A percentile compares a stretch with the other conserved stretches of the same genome.
Evolutionary conservation across 1,140 invertebrate species (phyloP).

Genomic region (Drosophila ambigua): DNA sequence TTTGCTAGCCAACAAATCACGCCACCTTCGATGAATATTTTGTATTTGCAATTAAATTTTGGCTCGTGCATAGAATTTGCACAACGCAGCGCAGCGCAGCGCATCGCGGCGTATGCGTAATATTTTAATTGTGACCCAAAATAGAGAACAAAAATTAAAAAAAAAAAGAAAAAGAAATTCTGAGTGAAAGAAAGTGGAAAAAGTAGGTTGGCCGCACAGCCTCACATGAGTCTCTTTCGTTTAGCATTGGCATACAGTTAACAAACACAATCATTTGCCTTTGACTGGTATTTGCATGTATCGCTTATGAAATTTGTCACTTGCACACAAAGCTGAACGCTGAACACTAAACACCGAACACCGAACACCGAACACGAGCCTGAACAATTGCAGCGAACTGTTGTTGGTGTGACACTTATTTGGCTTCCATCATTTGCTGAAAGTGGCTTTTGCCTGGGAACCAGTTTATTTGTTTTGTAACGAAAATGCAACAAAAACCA

Average conservation of each 20-base stretch:
- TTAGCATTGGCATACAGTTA: constrained; percentile 31
- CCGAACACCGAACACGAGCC: constrained; percentile 11
- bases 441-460: constrained; percentile 50
- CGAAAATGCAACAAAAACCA: constrained; percentile 8
- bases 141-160: constrained; percentile 36
- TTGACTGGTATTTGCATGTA: constrained; percentile 25
- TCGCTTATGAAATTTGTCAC: constrained; percentile 49
- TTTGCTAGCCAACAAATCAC: constrained; percentile 64
- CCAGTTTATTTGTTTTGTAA: constrained; percentile 49
- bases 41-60: constrained; percentile 20
- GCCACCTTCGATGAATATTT: constrained; percentile 39
- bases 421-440: constrained; percentile 58
- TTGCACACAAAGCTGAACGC: not conserved
- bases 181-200: constrained; percentile 3
- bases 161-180: constrained; percentile 15
- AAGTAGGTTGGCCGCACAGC: constrained; percentile 8
- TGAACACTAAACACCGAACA: no score
- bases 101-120: constrained; percentile 60
- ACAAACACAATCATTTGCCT: constrained; percentile 12
- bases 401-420: constrained; percentile 58
- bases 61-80: not conserved
- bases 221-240: not conserved
- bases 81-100: not conserved
- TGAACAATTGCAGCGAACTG: constrained; percentile 49
- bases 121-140: constrained; percentile 51